Conservation (phyloP, 2,113 vertebrate species). For the Benitochromis conjunctus region DNA sequence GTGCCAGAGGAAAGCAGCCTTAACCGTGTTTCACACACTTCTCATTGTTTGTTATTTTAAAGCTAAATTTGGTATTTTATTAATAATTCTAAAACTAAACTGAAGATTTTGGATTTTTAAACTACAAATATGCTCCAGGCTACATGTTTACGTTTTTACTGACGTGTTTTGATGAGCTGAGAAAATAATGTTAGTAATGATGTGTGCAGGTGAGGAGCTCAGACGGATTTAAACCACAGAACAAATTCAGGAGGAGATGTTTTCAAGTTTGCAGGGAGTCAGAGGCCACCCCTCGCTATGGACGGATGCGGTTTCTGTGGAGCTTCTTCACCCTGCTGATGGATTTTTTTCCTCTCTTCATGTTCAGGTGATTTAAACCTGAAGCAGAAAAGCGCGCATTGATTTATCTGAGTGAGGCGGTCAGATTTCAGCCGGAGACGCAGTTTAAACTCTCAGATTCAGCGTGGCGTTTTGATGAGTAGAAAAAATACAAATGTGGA, state of each 20-base stretch:
- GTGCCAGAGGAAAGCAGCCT: background rate
- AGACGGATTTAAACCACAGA: background rate
- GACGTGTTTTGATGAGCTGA: background rate
- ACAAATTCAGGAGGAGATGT: background rate
- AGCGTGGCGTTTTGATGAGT: background rate
- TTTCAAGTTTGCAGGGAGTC: background rate
- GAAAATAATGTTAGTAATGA: background rate
- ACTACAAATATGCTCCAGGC: background rate
- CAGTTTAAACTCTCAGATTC: background rate
- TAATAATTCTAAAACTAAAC: background rate
- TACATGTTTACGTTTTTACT: background rate
- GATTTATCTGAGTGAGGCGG: background rate
- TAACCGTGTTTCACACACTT: background rate
- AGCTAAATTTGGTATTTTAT: background rate
- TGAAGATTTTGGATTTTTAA: background rate
- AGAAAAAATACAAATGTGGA: background rate
- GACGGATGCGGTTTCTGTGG: background rate
- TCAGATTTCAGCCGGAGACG: background rate
- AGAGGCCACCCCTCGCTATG: background rate
- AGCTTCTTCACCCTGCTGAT: background rate
- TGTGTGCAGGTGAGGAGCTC: background rate
- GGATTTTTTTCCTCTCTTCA: background rate
- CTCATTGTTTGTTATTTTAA: background rate
- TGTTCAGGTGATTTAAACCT: background rate
- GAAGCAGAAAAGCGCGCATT: background rate